Evolutionary conservation across 2,797 vertebrate genomes (phyloP), one percentile per base, ranked within the genome.

Genomic region (Anabacerthia variegaticeps): DNA sequence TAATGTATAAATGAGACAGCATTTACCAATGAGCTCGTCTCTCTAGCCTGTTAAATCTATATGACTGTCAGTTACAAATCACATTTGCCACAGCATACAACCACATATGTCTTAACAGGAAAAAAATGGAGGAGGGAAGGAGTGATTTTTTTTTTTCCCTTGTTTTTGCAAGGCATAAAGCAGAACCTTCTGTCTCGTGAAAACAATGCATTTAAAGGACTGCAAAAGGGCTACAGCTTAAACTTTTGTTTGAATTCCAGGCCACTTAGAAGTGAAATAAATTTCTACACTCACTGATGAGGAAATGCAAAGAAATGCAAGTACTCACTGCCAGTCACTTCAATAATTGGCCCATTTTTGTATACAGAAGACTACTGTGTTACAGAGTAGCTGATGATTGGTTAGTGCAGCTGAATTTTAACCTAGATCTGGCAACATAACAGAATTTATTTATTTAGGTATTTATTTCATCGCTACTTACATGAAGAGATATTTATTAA

Each of bases 21-120:
- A 9, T 85, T 94, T 91, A 78, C 48, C n/a, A 91, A 39, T 36
- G 41, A 87, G 36, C 19, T 51, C 48, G 27, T 95, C 41, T 44
- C 83, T 86, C n/a, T 66, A 69, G 83, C 17, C 87, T 59, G 27
- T 62, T 96, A 95, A 96, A 93, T 89, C 82, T 87, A 17, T 56
- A 59, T 84, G 41, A 84, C 73, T 74, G 68, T 69, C 71, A 72
- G 7, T 84, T 79, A 69, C 28, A 77, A 80, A 91, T 61, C 71
- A 65, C 22, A 21, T 56, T 36, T 55, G 27, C 48, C 30, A 44
- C 30, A 88, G 52, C 63, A 55, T 54, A 18, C 20, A 82, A 28
- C 23, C 23, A 63, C 55, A 55, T 76, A 54, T 46, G 17, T 56
- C n/a, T 65, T 63, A 52, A 18, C 1, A 66, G 10, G 4, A n/a